Evolutionary conservation across 2,888 invertebrate species (phyloP).

Genomic region (Phorcus lineatus): DNA sequence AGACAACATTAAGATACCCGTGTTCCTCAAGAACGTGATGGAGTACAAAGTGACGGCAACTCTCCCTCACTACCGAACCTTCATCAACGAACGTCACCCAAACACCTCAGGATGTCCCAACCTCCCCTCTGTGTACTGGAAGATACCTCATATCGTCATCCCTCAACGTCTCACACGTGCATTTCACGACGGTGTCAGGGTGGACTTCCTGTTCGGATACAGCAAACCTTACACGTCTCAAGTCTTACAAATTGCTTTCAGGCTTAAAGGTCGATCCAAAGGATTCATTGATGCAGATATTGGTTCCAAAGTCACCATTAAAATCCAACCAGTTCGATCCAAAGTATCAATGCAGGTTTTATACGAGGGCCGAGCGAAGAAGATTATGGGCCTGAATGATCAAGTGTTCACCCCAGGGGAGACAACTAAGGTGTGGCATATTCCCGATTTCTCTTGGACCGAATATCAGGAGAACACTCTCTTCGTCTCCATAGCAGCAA

Average conservation of each 20-base stretch:
- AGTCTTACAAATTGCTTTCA: constrained; percentile 37
- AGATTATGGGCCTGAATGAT: constrained; percentile 29
- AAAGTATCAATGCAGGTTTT: constrained; percentile 35
- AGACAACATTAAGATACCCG: constrained; percentile 58
- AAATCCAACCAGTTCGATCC: constrained; percentile 39
- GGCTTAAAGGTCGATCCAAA: constrained; percentile 50
- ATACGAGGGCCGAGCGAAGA: constrained; percentile 41
- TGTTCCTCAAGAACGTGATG: constrained; percentile 48
- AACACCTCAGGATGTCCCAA: constrained; percentile 53
- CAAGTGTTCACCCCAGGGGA: constrained; percentile 36
- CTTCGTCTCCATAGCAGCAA: constrained; percentile 41
- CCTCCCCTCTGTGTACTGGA: constrained; percentile 51
- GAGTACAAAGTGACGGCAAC: constrained; percentile 52
- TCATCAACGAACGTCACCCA: constrained; percentile 49
- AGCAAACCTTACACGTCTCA: constrained; percentile 3
- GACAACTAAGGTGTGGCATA: constrained; percentile 42
- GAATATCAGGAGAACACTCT: constrained; percentile 49
- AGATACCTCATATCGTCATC: constrained; percentile 41
- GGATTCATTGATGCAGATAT: constrained; percentile 58
- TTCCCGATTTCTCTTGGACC: constrained; percentile 58
- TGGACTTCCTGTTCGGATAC: constrained; percentile 4
- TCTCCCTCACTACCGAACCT: constrained; percentile 50
- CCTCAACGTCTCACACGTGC: background rate
- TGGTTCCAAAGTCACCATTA: constrained; percentile 50
- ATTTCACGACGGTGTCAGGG: background rate